Conservation (phyloP, 2,888 invertebrate species). For the Philonicus albiceps region DNA sequence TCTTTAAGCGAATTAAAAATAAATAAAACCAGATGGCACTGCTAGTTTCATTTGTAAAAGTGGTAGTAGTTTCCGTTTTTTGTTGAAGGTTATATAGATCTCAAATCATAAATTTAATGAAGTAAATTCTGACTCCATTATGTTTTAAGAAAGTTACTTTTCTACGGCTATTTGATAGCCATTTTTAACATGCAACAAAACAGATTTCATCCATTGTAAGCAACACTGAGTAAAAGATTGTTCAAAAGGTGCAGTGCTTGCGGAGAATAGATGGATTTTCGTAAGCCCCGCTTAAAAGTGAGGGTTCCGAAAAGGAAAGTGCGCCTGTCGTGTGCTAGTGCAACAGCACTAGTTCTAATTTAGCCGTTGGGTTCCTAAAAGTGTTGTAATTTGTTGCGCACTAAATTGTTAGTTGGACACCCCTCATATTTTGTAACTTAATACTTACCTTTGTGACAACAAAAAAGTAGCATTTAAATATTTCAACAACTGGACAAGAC, state of each 20-base stretch:
- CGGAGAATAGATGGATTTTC: background rate
- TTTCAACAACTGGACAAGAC: constrained; percentile 7
- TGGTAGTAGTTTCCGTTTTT: too few relatives aligned
- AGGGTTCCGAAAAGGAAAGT: constrained; percentile 5
- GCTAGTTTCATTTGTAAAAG: too few relatives aligned
- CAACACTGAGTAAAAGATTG: background rate
- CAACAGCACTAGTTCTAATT: background rate
- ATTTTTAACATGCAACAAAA: background rate
- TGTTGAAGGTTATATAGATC: too few relatives aligned
- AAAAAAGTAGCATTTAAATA: background rate
- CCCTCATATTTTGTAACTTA: constrained; percentile 12
- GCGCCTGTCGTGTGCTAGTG: background rate
- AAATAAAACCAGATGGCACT: too few relatives aligned
- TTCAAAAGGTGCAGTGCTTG: background rate
- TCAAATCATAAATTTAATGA: background rate
- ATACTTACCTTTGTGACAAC: background rate
- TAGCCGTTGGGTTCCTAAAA: background rate
- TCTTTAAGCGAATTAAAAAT: too few relatives aligned
- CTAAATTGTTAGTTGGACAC: background rate
- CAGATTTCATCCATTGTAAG: background rate
- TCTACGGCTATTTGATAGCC: background rate
- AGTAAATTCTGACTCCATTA: background rate
- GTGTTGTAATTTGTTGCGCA: background rate
- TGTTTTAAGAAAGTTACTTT: background rate
- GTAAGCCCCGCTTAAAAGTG: background rate